phyloP scores from a whole-genome alignment of 53 echinoderm and acorn worm genomes.

The Crossaster papposus region DNA sequence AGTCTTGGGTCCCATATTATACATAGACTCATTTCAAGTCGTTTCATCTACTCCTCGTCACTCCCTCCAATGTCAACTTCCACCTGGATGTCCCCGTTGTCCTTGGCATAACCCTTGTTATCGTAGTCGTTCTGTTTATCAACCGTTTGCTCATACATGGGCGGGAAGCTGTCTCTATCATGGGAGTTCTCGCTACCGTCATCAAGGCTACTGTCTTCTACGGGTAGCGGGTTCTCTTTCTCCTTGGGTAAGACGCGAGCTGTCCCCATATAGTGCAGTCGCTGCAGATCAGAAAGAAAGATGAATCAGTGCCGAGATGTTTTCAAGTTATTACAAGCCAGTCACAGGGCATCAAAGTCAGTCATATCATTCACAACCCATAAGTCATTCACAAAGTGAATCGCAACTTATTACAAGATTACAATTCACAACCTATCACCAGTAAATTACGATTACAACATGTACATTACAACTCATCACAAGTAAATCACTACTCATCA shows the following conservation, averaged over 20 bases:
- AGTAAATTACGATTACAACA: too few species aligned
- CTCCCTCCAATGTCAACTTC: not conserved
- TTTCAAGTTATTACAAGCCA: too few species aligned
- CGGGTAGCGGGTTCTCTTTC: constrained; percentile 55
- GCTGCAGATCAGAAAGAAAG: too few species aligned
- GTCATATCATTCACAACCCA: too few species aligned
- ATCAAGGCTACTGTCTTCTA: constrained; percentile 39
- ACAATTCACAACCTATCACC: too few species aligned
- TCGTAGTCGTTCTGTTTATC: constrained; percentile 26
- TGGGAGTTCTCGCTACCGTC: not conserved
- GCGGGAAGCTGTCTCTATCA: constrained; percentile 5
- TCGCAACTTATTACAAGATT: too few species aligned
- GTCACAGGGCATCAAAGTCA: too few species aligned
- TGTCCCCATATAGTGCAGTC: constrained; percentile 51
- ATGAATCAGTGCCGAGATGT: not conserved
- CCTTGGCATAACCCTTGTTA: constrained; percentile 41
- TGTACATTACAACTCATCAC: too few species aligned
- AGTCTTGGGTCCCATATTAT: too few species aligned
- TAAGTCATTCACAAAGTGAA: too few species aligned
- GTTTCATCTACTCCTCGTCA: not conserved
- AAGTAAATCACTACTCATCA: too few species aligned
- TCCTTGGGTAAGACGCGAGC: constrained; percentile 56
- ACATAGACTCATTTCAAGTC: not conserved
- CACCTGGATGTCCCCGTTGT: constrained; percentile 34
- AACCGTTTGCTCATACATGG: not conserved